Conservation (phyloP, 2,888 invertebrate species). For the Antheraea assamensis region DNA sequence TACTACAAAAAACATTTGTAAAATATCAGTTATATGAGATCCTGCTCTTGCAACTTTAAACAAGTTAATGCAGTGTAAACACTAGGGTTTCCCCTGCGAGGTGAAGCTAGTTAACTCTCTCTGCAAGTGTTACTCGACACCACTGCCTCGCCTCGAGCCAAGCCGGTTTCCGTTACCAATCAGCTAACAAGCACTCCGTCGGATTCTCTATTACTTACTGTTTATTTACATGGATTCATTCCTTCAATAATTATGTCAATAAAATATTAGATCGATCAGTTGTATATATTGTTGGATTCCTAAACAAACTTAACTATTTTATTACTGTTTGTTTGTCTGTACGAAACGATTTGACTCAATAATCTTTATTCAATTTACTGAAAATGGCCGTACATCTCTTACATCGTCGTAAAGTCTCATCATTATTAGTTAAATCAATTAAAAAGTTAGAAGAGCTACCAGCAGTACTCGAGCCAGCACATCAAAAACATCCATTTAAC, state of each 20-base stretch:
- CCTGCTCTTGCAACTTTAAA: neutral
- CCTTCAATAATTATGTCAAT: neutral
- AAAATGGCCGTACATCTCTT: neutral
- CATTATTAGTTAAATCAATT: neutral
- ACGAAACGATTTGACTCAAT: neutral
- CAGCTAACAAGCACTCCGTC: neutral
- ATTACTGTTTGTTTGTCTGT: neutral
- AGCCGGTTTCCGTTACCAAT: neutral
- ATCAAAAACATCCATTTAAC: too few relatives aligned
- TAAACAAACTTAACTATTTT: neutral
- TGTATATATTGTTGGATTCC: neutral
- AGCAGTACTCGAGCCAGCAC: too few relatives aligned
- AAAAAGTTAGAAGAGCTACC: too few relatives aligned
- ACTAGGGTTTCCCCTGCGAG: neutral
- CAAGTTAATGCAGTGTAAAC: neutral
- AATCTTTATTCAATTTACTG: neutral
- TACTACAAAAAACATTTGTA: too few relatives aligned
- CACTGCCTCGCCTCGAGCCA: neutral
- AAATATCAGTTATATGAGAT: neutral
- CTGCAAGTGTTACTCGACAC: neutral
- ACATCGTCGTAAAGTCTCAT: neutral
- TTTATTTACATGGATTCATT: neutral
- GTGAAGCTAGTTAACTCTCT: conserved; percentile 2
- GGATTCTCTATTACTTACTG: neutral
- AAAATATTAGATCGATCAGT: neutral